Evolutionary conservation across 2,888 invertebrate species (phyloP).

Genomic region (Drosophila tanythrix): DNA sequence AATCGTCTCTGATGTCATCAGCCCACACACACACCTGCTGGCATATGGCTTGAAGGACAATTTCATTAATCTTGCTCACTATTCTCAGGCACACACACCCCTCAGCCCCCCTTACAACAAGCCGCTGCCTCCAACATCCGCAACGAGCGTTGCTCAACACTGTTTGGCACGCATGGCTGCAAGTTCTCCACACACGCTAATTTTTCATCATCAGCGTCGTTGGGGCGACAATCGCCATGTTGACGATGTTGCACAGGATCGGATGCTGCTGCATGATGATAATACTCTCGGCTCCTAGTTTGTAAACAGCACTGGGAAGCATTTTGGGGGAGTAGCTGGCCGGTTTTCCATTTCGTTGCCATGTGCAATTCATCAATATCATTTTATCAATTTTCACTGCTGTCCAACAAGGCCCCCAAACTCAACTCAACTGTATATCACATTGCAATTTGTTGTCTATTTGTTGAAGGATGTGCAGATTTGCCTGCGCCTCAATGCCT

Average conservation of each 20-base stretch:
- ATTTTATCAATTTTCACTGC: slow-evolving; percentile 83
- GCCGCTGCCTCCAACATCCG: background rate
- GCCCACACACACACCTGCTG: slow-evolving; percentile 41
- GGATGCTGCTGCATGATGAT: slow-evolving; percentile 35
- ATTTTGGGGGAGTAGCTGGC: background rate
- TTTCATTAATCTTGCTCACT: slow-evolving; percentile 77
- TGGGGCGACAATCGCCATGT: slow-evolving; percentile 58
- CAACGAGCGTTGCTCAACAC: slow-evolving; percentile 20
- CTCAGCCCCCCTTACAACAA: slow-evolving; percentile 13
- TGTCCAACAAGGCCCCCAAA: slow-evolving; percentile 61
- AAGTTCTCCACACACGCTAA: slow-evolving; percentile 62
- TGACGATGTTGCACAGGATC: slow-evolving; percentile 63
- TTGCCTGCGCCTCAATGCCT: slow-evolving; percentile 47
- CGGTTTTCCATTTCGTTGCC: slow-evolving; percentile 61
- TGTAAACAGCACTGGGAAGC: background rate
- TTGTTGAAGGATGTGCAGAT: slow-evolving; percentile 80
- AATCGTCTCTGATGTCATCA: slow-evolving; percentile 15
- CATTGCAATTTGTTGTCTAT: slow-evolving; percentile 80
- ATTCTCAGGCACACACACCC: slow-evolving; percentile 19
- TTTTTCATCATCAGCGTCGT: slow-evolving; percentile 77
- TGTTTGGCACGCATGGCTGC: slow-evolving; percentile 57
- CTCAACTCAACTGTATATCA: slow-evolving; percentile 74
- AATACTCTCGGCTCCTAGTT: slow-evolving; percentile 23
- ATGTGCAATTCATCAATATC: slow-evolving; percentile 84
- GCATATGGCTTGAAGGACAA: slow-evolving; percentile 27